These are phyloP conservation scores for Lacanobia wlatinum DNA, from an alignment of 2,888 invertebrate species.

Conservation along the genomic window DNA sequence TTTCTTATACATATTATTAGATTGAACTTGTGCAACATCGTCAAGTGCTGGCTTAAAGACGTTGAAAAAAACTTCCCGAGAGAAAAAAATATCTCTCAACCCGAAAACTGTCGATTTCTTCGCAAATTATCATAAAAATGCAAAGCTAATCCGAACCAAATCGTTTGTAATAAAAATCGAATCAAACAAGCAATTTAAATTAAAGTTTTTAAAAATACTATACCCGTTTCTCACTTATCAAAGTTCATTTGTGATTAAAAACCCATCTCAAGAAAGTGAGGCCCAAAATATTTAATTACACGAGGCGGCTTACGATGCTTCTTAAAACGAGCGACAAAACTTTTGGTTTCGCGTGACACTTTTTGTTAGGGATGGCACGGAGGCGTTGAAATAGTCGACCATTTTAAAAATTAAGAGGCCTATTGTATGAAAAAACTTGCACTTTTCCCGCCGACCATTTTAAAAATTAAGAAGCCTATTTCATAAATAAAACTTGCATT, in stretches of 20 bases:
- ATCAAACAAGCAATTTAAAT: conserved; percentile 60
- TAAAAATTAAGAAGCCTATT: neutral
- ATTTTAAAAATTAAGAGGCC: neutral
- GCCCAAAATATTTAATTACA: conserved; percentile 68
- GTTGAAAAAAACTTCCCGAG: neutral
- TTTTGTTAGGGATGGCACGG: conserved; percentile 49
- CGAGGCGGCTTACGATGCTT: conserved; percentile 48
- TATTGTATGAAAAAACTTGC: too few relatives aligned
- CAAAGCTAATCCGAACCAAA: conserved; percentile 46
- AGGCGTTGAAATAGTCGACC: neutral
- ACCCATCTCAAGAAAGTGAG: conserved; percentile 62
- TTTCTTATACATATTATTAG: too few relatives aligned
- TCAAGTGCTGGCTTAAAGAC: neutral
- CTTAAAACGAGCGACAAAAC: conserved; percentile 68
- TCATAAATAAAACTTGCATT: too few relatives aligned
- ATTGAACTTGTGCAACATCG: neutral
- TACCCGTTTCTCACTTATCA: conserved; percentile 56
- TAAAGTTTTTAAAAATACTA: conserved; percentile 47
- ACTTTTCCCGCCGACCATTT: neutral
- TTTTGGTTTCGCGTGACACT: conserved; percentile 71
- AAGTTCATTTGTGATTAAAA: conserved; percentile 63
- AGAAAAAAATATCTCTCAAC: neutral
- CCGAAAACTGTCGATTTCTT: conserved; percentile 42
- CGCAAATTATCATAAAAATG: conserved; percentile 47
- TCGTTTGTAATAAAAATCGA: conserved; percentile 57